Percentiles rank a stretch among this genome's conserved stretches.
Evolutionary conservation across 1,140 invertebrate genomes (phyloP).

Genomic region (Theocolax elegans): DNA sequence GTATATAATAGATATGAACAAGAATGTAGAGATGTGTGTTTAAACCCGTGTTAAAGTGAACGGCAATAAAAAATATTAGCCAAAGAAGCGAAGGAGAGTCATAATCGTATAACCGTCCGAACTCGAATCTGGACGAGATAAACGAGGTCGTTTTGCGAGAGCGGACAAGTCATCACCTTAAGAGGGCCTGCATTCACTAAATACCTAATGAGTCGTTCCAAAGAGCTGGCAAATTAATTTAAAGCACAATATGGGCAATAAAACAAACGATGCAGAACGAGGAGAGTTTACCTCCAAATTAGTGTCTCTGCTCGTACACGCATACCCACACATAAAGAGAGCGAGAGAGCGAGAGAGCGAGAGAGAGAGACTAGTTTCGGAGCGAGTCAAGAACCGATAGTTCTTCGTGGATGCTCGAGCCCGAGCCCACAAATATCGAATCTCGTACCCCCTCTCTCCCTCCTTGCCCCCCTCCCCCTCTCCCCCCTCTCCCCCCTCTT

Average conservation of each 20-base stretch:
- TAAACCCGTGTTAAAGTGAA: too few relatives aligned
- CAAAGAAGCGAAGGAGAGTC: too few relatives aligned
- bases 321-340: too few relatives aligned
- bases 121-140: conserved; percentile 12
- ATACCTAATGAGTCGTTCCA: conserved; percentile 9
- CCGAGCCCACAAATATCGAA: neutral
- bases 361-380: neutral
- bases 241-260: conserved; percentile 27
- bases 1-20: too few relatives aligned
- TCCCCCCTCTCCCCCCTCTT: neutral
- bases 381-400: neutral
- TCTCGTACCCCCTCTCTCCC: neutral
- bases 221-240: conserved; percentile 24
- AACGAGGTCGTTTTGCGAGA: neutral
- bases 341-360: neutral
- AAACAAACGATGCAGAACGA: neutral
- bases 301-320: neutral
- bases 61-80: too few relatives aligned
- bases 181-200: conserved; percentile 15
- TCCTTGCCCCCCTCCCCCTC: conserved; percentile 7
- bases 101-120: neutral
- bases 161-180: conserved; percentile 18
- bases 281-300: conserved; percentile 8
- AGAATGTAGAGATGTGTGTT: too few relatives aligned
- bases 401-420: neutral